phyloP scores from a whole-genome alignment of 2,797 vertebrate species.

The Aythya fuligula region DNA sequence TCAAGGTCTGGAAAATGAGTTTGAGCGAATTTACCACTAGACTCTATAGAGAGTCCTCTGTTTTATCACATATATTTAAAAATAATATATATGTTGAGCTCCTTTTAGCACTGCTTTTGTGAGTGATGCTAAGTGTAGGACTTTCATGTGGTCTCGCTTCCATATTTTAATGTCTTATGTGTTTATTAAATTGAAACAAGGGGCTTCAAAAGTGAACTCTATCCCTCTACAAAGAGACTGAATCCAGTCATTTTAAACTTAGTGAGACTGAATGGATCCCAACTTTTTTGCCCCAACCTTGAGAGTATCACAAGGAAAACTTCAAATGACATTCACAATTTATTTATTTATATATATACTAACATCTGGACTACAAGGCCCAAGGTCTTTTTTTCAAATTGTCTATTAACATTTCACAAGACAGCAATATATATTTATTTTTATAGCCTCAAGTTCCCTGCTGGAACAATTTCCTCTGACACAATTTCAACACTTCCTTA shows the following conservation, averaged over 20 bases:
- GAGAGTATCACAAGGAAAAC: neutral
- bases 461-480: conserved; percentile 49
- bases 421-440: conserved; percentile 34
- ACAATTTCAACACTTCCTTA: conserved; percentile 54
- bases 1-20: neutral
- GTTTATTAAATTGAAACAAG: neutral
- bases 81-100: no score
- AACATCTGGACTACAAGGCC: neutral
- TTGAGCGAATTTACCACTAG: neutral
- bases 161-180: neutral
- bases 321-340: neutral
- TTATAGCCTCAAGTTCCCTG: neutral
- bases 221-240: neutral
- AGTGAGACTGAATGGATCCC: neutral
- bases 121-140: neutral
- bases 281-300: neutral
- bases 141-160: neutral
- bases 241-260: neutral
- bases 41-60: neutral
- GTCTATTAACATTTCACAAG: conserved; percentile 28
- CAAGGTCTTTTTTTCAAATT: neutral
- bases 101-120: neutral
- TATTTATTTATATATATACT: no score
- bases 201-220: neutral
- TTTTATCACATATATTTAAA: neutral